phyloP scores from a whole-genome alignment of 2,797 vertebrate species.

The Aulostomus chinensis region DNA sequence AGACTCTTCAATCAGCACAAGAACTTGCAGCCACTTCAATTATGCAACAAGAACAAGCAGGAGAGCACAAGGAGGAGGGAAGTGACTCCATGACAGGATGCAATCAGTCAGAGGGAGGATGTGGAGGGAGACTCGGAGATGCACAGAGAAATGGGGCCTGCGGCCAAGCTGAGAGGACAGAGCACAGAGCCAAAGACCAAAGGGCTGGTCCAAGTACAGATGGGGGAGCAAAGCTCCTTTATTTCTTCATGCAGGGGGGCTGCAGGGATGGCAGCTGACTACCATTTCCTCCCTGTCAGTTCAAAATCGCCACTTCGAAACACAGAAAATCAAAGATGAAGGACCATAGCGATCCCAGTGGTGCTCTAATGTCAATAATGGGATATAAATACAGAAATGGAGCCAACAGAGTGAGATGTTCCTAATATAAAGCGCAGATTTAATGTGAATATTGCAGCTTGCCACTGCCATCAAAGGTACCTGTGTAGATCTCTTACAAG shows the following conservation, averaged over 20 bases:
- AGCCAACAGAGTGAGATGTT: constrained; percentile 35
- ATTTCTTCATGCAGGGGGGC: constrained; percentile 24
- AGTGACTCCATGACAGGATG: constrained; percentile 28
- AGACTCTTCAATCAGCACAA: constrained; percentile 62
- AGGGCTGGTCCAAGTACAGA: constrained; percentile 43
- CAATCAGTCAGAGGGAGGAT: constrained; percentile 19
- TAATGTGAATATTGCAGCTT: constrained; percentile 43
- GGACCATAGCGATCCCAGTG: constrained; percentile 23
- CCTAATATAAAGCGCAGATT: constrained; percentile 48
- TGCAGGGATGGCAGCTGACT: constrained; percentile 35
- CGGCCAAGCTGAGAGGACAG: constrained; percentile 28
- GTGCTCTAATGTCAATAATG: constrained; percentile 55
- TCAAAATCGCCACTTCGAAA: constrained; percentile 10
- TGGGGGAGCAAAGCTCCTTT: constrained; percentile 48
- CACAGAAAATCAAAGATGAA: constrained; percentile 17
- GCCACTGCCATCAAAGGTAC: constrained; percentile 50
- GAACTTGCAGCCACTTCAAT: constrained; percentile 65
- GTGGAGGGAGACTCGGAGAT: constrained; percentile 20
- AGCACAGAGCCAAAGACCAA: constrained; percentile 36
- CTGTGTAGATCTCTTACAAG: constrained; percentile 43
- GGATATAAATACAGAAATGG: constrained; percentile 60
- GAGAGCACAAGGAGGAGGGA: constrained; percentile 23
- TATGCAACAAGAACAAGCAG: constrained; percentile 65
- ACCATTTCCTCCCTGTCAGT: constrained; percentile 8
- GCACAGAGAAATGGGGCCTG: constrained; percentile 15